Evolutionary conservation across 2,797 vertebrate species (phyloP).

Genomic region (Harpagifer antarcticus): DNA sequence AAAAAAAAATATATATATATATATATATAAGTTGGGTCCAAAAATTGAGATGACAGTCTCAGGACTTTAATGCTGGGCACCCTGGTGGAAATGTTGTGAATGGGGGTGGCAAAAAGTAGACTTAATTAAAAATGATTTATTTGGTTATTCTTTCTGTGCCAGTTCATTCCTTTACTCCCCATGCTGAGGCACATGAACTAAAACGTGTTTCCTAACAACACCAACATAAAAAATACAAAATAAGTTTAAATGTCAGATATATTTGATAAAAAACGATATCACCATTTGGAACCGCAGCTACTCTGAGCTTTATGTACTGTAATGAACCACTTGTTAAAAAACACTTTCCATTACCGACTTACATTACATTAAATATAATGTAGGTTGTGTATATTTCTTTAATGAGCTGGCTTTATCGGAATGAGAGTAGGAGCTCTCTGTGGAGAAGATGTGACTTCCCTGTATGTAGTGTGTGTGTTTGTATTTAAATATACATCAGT

Average conservation of each 20-base stretch:
- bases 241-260: no score
- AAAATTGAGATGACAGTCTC: slow-evolving; percentile 2
- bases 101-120: not conserved
- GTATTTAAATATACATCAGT: not conserved
- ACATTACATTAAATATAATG: slow-evolving; percentile 27
- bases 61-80: not conserved
- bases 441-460: slow-evolving; percentile 3
- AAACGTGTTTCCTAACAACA: not conserved
- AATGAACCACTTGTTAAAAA: slow-evolving; percentile 13
- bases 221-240: no score
- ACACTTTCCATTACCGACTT: slow-evolving; percentile 17
- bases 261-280: not conserved
- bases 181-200: slow-evolving; percentile 7
- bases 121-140: slow-evolving; percentile 49
- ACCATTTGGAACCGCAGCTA: not conserved
- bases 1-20: no score
- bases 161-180: not conserved
- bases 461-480: not conserved
- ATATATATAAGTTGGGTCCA: not conserved
- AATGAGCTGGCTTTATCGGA: slow-evolving; percentile 39
- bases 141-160: slow-evolving; percentile 3
- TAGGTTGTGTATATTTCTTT: slow-evolving; percentile 57
- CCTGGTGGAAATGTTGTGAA: slow-evolving; percentile 9
- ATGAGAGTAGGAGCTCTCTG: slow-evolving; percentile 14
- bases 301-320: not conserved